A percentile compares a stretch with the other conserved stretches of the same genome.
These are phyloP conservation scores for Alethe castanea DNA, from an alignment of 2,113 vertebrate species.

Conservation along the genomic window DNA sequence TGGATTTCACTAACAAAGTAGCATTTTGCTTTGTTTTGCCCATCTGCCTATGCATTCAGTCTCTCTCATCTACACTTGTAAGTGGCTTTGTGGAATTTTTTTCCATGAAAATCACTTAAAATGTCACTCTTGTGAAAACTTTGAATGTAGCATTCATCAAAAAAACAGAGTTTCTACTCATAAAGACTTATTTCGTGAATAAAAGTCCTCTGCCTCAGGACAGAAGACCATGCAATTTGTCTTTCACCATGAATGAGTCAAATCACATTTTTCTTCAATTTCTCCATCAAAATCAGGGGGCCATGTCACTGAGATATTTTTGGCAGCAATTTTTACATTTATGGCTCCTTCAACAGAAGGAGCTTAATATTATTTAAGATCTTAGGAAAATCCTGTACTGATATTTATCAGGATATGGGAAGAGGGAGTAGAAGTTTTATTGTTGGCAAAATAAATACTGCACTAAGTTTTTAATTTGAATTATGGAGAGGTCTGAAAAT, in stretches of 20 bases:
- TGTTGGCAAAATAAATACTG: not conserved
- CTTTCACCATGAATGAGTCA: not conserved
- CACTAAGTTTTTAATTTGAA: not conserved
- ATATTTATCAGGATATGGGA: not conserved
- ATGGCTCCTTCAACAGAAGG: not conserved
- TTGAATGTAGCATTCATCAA: not conserved
- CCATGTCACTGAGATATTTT: not conserved
- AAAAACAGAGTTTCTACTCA: rapidly evolving
- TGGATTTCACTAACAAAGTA: not conserved
- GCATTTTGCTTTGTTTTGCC: not conserved
- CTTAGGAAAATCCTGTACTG: not conserved
- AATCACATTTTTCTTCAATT: not conserved
- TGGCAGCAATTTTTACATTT: not conserved
- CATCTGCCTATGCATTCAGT: not conserved
- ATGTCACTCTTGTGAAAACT: not conserved
- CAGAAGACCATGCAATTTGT: not conserved
- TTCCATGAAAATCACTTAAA: not conserved
- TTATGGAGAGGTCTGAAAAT: not conserved
- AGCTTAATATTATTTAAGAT: not conserved
- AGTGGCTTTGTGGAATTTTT: not conserved
- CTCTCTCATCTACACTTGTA: not conserved
- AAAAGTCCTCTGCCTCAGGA: not conserved
- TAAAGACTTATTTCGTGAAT: not conserved
- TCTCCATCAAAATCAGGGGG: not conserved
- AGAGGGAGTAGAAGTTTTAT: not conserved